These are phyloP conservation scores for Suricata suricatta DNA, from an alignment of 2,113 vertebrate species.

Conservation along the genomic window DNA sequence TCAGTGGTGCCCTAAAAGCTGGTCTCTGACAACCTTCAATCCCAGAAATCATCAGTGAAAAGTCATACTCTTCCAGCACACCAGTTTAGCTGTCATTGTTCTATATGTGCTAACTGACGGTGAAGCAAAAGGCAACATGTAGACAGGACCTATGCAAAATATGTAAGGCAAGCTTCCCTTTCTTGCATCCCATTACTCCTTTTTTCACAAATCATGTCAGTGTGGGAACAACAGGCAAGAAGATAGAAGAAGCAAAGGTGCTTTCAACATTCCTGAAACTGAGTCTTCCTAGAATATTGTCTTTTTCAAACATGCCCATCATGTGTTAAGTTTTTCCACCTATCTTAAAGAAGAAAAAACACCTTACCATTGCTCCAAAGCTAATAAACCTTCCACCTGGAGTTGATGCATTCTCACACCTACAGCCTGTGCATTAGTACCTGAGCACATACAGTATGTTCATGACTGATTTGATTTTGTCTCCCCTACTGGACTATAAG, in stretches of 20 bases:
- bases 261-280: not conserved
- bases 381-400: not conserved
- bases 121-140: not conserved
- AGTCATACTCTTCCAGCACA: not conserved
- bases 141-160: not conserved
- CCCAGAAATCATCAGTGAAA: not conserved
- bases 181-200: not conserved
- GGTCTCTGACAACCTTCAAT: not conserved
- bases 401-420: not conserved
- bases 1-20: not conserved
- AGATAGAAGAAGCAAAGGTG: not conserved
- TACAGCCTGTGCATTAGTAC: not conserved
- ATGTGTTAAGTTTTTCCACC: not conserved
- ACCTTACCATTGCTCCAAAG: not conserved
- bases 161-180: not conserved
- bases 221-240: not conserved
- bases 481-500: not conserved
- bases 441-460: not conserved
- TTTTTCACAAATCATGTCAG: not conserved
- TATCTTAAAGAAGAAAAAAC: not conserved
- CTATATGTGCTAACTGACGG: not conserved
- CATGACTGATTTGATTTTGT: not conserved
- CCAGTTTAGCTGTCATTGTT: not conserved
- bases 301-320: not conserved
- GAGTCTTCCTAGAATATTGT: not conserved